These are phyloP conservation scores for Anabas testudineus DNA, from an alignment of 2,797 vertebrate genomes.

Conservation along the genomic window DNA sequence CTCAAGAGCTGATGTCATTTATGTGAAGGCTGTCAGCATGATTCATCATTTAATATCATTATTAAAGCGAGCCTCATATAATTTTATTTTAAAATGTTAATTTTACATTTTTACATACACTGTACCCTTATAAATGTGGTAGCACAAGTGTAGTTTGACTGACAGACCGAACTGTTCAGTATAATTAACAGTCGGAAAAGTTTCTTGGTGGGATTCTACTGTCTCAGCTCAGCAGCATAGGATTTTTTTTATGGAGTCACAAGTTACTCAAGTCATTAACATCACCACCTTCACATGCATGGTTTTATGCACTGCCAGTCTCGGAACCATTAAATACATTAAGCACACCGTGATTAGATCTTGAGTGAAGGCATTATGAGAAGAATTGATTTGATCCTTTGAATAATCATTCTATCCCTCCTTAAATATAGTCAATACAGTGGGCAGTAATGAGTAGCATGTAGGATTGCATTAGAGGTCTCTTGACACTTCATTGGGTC, in stretches of 20 bases:
- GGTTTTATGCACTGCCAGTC: constrained; percentile 57
- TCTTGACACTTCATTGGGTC: constrained; percentile 60
- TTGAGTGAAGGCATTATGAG: constrained; percentile 70
- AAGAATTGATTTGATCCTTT: constrained; percentile 73
- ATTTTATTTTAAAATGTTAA: no score
- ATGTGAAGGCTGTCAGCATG: constrained; percentile 16
- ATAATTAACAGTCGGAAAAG: constrained; percentile 44
- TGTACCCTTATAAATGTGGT: neutral
- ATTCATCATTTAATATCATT: no score
- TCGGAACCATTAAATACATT: constrained; percentile 64
- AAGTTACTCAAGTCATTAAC: constrained; percentile 60
- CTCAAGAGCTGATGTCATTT: neutral
- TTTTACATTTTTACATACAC: no score
- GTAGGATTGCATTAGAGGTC: constrained; percentile 71
- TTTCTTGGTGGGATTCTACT: constrained; percentile 23
- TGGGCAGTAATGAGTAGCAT: constrained; percentile 69
- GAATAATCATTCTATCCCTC: constrained; percentile 70
- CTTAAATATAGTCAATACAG: constrained; percentile 77
- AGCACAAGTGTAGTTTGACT: constrained; percentile 25
- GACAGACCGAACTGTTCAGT: constrained; percentile 20
- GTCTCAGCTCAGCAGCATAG: constrained; percentile 27
- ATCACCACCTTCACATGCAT: constrained; percentile 43
- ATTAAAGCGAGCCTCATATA: no score
- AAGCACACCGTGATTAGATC: constrained; percentile 62
- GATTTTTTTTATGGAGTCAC: constrained; percentile 28